Percentiles rank a stretch among this genome's conserved stretches.
These are phyloP conservation scores for Acholoe squamosa DNA, from an alignment of 2,888 invertebrate genomes.

Conservation along the genomic window DNA sequence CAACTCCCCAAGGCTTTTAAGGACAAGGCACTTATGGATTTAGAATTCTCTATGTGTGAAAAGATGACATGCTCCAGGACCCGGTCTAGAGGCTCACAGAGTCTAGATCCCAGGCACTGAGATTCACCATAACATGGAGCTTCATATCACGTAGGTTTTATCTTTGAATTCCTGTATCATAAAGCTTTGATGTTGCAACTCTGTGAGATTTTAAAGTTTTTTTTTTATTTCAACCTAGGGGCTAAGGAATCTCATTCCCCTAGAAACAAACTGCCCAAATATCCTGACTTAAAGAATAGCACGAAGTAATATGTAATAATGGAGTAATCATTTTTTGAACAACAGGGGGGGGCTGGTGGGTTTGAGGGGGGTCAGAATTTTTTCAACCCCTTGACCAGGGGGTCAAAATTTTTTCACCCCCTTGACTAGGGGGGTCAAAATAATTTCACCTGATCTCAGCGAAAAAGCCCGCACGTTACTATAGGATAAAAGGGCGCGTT, in stretches of 20 bases:
- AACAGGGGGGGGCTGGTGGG: too few species aligned
- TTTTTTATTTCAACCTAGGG: not conserved
- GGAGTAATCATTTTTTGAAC: too few species aligned
- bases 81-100: not conserved
- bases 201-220: not conserved
- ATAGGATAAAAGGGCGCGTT: too few species aligned
- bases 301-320: not conserved
- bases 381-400: too few species aligned
- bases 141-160: not conserved
- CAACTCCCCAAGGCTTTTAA: not conserved
- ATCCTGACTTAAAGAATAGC: not conserved
- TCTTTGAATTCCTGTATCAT: not conserved
- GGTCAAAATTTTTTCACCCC: too few species aligned
- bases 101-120: not conserved
- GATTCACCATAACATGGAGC: not conserved
- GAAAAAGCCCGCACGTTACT: not conserved
- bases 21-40: slow-evolving; percentile 11
- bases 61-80: slow-evolving; percentile 20
- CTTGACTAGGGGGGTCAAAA: too few species aligned
- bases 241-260: not conserved
- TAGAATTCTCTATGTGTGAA: slow-evolving; percentile 44
- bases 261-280: not conserved
- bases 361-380: too few species aligned
- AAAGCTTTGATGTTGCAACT: not conserved
- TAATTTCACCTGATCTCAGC: not conserved